Percentiles rank a stretch among this genome's conserved stretches.
These are phyloP conservation scores for Phengaris alcon DNA, from an alignment of 2,888 invertebrate species.

Conservation along the genomic window DNA sequence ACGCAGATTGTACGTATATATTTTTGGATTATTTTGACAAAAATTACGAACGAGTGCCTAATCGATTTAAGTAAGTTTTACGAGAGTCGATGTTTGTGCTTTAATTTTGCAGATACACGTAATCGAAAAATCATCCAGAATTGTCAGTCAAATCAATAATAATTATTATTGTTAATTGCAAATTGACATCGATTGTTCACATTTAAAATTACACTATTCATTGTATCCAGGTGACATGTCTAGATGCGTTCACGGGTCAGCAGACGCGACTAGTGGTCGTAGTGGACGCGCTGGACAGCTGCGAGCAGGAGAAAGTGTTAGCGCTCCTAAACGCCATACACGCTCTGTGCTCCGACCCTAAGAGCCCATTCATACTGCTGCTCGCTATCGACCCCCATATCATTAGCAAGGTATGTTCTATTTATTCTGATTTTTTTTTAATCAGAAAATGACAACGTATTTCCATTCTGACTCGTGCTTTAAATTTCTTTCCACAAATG, in stretches of 20 bases:
- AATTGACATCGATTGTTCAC: too few relatives aligned
- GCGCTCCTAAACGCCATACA: slow-evolving; percentile 96
- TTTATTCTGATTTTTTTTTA: neutral
- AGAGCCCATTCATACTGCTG: slow-evolving; percentile 96
- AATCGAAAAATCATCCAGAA: too few relatives aligned
- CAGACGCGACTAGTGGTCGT: slow-evolving; percentile 97
- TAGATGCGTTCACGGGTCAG: slow-evolving; percentile 95
- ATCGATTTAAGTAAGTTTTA: too few relatives aligned
- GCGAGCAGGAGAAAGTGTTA: slow-evolving; percentile 97
- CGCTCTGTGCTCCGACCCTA: slow-evolving; percentile 94
- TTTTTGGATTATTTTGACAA: neutral
- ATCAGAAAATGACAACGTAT: neutral
- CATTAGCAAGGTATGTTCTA: slow-evolving; percentile 89
- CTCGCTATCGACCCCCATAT: slow-evolving; percentile 99
- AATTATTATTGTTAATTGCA: too few relatives aligned
- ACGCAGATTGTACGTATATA: slow-evolving; percentile 85
- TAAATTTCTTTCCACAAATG: neutral
- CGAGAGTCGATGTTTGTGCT: too few relatives aligned
- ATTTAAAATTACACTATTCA: neutral
- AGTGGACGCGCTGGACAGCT: slow-evolving; percentile 98
- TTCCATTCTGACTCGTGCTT: too few relatives aligned
- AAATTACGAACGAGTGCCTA: too few relatives aligned
- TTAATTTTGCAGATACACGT: too few relatives aligned
- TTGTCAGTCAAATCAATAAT: too few relatives aligned
- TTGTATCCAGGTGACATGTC: slow-evolving; percentile 85